Evolutionary conservation across 2,797 vertebrate genomes (phyloP).

Genomic region (Sparus aurata): DNA sequence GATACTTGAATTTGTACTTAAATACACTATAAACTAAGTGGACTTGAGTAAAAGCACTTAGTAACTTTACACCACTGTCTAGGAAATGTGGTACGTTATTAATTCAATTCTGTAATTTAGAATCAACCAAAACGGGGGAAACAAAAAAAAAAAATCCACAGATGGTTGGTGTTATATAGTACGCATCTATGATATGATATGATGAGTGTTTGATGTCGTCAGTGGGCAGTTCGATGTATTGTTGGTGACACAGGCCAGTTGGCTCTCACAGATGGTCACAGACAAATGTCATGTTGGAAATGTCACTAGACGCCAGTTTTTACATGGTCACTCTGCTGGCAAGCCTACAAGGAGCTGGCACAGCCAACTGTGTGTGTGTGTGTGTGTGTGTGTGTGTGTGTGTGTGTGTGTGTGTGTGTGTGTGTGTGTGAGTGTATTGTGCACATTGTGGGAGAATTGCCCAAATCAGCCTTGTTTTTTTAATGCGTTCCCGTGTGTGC

Average conservation of each 20-base stretch:
- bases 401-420: slow-evolving; percentile 10
- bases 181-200: neutral
- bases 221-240: slow-evolving; percentile 26
- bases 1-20: neutral
- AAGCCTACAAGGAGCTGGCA: slow-evolving; percentile 43
- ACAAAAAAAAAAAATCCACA: neutral
- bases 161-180: neutral
- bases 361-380: neutral
- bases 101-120: neutral
- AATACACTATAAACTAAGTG: too few relatives aligned
- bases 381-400: slow-evolving; percentile 1
- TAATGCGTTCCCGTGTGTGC: slow-evolving; percentile 21
- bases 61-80: too few relatives aligned
- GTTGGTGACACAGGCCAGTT: slow-evolving; percentile 62
- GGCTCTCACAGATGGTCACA: slow-evolving; percentile 76
- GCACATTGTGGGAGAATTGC: slow-evolving; percentile 8
- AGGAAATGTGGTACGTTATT: neutral
- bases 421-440: slow-evolving; percentile 19
- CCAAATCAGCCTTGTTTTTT: slow-evolving; percentile 24
- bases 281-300: slow-evolving; percentile 79
- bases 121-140: neutral
- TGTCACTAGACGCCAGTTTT: slow-evolving; percentile 66
- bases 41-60: too few relatives aligned
- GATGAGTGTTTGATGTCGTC: slow-evolving; percentile 13
- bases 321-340: slow-evolving; percentile 62